A percentile compares a stretch with the other conserved stretches of the same genome.
These are phyloP conservation scores for Threskiornis aethiopicus DNA, from an alignment of 2,797 vertebrate genomes.

Conservation along the genomic window DNA sequence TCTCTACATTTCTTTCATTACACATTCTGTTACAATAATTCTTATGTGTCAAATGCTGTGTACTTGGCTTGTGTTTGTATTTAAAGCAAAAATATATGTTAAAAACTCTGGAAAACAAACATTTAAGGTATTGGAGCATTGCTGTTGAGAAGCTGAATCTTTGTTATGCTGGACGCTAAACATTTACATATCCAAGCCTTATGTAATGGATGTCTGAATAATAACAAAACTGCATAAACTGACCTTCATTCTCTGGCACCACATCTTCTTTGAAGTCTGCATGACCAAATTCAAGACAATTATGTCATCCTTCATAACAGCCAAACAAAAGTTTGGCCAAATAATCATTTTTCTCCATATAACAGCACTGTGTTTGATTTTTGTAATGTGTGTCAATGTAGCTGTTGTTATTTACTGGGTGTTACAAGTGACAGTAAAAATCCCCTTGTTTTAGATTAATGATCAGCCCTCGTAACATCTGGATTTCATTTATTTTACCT, in stretches of 20 bases:
- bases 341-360: conserved; percentile 24
- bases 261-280: conserved; percentile 64
- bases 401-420: conserved; percentile 63
- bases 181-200: conserved; percentile 61
- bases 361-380: conserved; percentile 25
- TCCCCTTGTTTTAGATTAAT: background rate
- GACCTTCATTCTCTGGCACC: conserved; percentile 64
- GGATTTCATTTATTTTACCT: conserved; percentile 44
- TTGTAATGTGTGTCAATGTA: conserved; percentile 9
- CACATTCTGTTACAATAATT: background rate
- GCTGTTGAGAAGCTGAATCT: background rate
- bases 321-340: conserved; percentile 68
- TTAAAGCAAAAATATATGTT: background rate
- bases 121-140: background rate
- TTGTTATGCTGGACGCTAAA: conserved; percentile 11
- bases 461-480: conserved; percentile 1
- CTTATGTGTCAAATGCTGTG: background rate
- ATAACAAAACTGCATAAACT: conserved; percentile 64
- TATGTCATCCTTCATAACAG: conserved; percentile 68
- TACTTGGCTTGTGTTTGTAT: background rate
- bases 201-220: conserved; percentile 68
- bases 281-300: conserved; percentile 69
- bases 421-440: conserved; percentile 50
- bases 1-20: background rate
- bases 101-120: background rate